Conservation (phyloP, 2,888 invertebrate species). For the Hedya salicella region DNA sequence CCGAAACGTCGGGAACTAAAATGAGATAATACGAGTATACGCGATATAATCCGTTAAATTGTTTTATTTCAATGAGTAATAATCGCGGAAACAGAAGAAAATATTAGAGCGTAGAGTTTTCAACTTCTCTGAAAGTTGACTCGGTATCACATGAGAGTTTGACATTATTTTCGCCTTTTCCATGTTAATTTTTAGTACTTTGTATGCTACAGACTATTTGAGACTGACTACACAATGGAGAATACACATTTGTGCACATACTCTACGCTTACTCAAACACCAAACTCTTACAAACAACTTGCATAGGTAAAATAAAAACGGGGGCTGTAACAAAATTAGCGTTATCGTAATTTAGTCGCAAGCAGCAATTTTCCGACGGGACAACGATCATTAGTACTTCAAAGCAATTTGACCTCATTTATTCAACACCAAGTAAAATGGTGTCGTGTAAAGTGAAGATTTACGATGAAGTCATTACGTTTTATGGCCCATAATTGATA, state of each 20-base stretch:
- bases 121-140: too few relatives aligned
- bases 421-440: slow-evolving; percentile 79
- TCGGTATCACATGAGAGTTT: too few relatives aligned
- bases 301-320: not conserved
- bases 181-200: too few relatives aligned
- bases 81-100: too few relatives aligned
- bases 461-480: slow-evolving; percentile 84
- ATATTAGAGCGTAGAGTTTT: too few relatives aligned
- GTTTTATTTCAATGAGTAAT: too few relatives aligned
- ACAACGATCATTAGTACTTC: slow-evolving; percentile 70
- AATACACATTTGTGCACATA: not conserved
- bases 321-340: slow-evolving; percentile 26
- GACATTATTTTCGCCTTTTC: too few relatives aligned
- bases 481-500: slow-evolving; percentile 84
- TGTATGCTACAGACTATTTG: not conserved
- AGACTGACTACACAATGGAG: not conserved
- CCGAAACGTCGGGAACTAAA: too few relatives aligned
- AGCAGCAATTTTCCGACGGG: slow-evolving; percentile 49
- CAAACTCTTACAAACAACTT: not conserved
- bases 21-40: too few relatives aligned
- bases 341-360: slow-evolving; percentile 37
- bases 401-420: slow-evolving; percentile 76
- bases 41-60: too few relatives aligned
- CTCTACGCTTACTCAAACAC: not conserved
- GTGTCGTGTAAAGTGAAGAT: slow-evolving; percentile 81